Conservation (phyloP, 2,797 vertebrate genomes). For the Halcyon badia region DNA sequence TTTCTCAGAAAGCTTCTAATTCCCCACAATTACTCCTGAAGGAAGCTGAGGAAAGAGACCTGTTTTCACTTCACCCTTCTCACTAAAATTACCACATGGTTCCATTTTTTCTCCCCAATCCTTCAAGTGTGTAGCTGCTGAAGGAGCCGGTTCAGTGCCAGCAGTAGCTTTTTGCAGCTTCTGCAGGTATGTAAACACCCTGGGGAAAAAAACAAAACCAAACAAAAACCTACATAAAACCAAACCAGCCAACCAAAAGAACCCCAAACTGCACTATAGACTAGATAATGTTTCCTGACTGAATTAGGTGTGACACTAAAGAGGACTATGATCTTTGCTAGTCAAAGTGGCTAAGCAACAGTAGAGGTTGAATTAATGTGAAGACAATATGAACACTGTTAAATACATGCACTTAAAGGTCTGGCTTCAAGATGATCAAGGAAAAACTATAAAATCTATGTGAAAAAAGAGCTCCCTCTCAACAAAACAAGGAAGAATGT, state of each 20-base stretch:
- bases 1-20: background rate
- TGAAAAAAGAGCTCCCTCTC: background rate
- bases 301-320: background rate
- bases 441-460: background rate
- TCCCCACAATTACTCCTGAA: background rate
- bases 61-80: background rate
- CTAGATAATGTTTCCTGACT: background rate
- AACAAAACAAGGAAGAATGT: conserved; percentile 11
- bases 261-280: background rate
- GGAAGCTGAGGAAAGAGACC: background rate
- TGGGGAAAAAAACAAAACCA: fast-evolving
- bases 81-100: background rate
- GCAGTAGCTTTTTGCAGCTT: background rate
- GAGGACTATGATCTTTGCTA: background rate
- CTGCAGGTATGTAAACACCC: background rate
- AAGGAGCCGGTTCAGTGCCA: background rate
- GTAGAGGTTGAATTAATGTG: background rate
- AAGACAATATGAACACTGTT: background rate
- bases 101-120: background rate
- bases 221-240: fast-evolving
- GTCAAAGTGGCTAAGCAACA: background rate
- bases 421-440: conserved; percentile 4
- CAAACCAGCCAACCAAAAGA: background rate
- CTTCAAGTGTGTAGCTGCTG: background rate
- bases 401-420: background rate